Conservation (phyloP, 2,797 vertebrate species). For the Masticophis lateralis region DNA sequence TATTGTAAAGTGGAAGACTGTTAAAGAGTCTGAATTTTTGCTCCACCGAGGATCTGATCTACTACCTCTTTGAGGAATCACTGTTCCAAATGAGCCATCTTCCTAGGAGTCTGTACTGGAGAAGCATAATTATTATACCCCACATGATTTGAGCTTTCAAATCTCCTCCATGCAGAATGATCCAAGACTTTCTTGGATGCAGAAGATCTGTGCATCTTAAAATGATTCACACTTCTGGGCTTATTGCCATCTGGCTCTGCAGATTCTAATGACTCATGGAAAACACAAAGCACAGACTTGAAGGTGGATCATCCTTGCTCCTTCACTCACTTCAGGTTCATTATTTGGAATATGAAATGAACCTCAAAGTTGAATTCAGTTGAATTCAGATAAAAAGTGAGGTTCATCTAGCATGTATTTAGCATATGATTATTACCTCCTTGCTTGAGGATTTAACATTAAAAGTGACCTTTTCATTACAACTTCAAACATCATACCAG, state of each 20-base stretch:
- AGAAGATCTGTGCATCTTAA: background rate
- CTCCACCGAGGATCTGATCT: background rate
- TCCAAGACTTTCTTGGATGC: background rate
- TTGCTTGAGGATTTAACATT: slow-evolving; percentile 8
- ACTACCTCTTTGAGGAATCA: background rate
- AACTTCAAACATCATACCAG: slow-evolving; percentile 22
- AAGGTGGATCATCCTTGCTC: background rate
- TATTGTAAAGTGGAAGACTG: background rate
- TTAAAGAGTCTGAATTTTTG: background rate
- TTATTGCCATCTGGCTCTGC: background rate
- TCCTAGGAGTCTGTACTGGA: background rate
- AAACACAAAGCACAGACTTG: background rate
- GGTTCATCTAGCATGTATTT: background rate
- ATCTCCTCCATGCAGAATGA: background rate
- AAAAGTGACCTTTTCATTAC: background rate
- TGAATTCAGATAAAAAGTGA: background rate
- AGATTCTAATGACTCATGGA: background rate
- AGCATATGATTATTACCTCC: background rate
- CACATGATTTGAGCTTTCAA: background rate
- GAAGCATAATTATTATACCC: background rate
- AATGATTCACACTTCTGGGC: background rate
- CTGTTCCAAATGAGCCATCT: background rate
- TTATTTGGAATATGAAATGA: background rate
- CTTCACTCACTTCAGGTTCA: background rate
- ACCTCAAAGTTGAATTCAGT: background rate